Base-by-base conservation (phyloP, 2,113 vertebrate genomes). In the Neodon shergylaensis region DNA sequence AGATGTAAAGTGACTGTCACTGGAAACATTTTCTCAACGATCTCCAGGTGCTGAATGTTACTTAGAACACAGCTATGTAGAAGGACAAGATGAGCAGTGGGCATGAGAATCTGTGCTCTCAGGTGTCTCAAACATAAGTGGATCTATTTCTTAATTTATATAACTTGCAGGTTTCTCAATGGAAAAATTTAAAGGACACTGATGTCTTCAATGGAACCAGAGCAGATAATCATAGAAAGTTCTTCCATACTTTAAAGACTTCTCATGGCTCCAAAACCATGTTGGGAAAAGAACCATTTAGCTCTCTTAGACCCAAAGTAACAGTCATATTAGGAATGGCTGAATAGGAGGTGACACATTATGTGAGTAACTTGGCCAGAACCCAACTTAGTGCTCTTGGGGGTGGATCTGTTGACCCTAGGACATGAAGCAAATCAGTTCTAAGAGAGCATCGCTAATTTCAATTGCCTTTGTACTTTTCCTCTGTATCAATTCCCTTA, bases 321-420 rank as follows among this genome's bases (percentile, higher is more conserved):
- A 81, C 36, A 92, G 36, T 91, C 42, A 87, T 47, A 83, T 83
- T 73, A 91, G 65, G 52, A 95, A 84, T 3, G 22, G 19, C 94
- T 97, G 97, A 91, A 97, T 78, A 95, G 36, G 92, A 97, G 95
- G 33, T 42, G 94, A 96, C 92, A 96, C 52, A 85, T 28, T 95
- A 49, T 66, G 89, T 78, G 13, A 10, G 4, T 92, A 39, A 87
- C 12, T 94, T 95, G 72, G 81, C 26, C 81, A 52, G 84, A 90
- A 14, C 2, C 76, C 4, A 17, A 65, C 6, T 93, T 1, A 90
- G 33, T 39, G 1, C 4, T 82, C 39, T 83, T 76, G n/a, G 1
- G 1, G 70, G 66, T n/a, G 78, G 22, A 65, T 47, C 81, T 5
- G 66, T 7, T 31, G 95, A 97, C 5, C 84, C 21, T 28, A 95